These are phyloP conservation scores for Sigmodon hispidus DNA, from an alignment of 2,113 vertebrate genomes.

Conservation along the genomic window DNA sequence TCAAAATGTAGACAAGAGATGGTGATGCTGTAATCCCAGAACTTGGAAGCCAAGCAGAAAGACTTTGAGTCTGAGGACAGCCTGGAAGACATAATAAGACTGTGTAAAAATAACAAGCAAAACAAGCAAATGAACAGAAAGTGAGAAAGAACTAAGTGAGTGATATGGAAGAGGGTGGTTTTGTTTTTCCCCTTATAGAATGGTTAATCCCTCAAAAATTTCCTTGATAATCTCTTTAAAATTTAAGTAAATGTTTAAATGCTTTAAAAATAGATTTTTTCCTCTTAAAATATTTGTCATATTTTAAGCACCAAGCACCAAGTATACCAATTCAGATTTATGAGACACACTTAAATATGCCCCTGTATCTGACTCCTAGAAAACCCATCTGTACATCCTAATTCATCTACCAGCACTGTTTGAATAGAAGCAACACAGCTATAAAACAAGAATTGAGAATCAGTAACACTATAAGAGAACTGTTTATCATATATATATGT, in stretches of 20 bases:
- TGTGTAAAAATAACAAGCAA: background rate
- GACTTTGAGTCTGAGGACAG: background rate
- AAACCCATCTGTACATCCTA: background rate
- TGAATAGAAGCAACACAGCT: background rate
- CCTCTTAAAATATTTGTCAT: slow-evolving; percentile 61
- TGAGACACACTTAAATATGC: background rate
- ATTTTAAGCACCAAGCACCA: slow-evolving; percentile 64
- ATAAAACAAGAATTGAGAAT: background rate
- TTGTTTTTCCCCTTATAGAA: background rate
- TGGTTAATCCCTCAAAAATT: background rate
- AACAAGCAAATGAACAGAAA: background rate
- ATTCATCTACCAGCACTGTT: background rate
- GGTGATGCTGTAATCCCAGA: background rate
- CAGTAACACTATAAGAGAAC: slow-evolving; percentile 1
- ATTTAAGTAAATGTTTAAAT: background rate
- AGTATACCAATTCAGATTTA: background rate
- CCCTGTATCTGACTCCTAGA: background rate
- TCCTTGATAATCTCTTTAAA: background rate
- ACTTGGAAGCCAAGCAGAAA: background rate
- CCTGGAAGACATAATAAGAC: background rate
- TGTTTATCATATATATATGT: too few relatives aligned
- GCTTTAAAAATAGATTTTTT: background rate
- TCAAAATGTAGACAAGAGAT: background rate
- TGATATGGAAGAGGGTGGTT: background rate
- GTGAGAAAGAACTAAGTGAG: background rate